Evolutionary conservation across 2,113 vertebrate genomes (phyloP).

Genomic region (Pteronura brasiliensis): DNA sequence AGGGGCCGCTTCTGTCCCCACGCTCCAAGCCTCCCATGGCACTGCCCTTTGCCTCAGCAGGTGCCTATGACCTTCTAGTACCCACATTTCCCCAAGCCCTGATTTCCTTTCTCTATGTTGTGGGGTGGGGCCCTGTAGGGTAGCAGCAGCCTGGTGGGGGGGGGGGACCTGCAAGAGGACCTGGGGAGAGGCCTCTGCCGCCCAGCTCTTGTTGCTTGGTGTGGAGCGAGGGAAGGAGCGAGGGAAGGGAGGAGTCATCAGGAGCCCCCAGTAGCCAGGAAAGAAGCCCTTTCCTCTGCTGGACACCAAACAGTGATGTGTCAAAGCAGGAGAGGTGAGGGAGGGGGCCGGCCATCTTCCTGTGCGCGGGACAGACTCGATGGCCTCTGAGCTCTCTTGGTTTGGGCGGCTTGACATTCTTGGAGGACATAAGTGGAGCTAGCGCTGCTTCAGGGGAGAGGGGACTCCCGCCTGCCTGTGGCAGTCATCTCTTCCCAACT

Average conservation of each 20-base stretch:
- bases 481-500: background rate
- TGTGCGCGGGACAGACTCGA: background rate
- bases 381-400: background rate
- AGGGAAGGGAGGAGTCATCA: background rate
- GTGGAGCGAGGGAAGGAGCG: background rate
- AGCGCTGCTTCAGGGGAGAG: background rate
- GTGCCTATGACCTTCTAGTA: background rate
- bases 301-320: no score
- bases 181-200: background rate
- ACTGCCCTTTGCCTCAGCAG: background rate
- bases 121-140: background rate
- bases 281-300: background rate
- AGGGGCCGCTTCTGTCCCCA: background rate
- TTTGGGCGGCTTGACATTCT: background rate
- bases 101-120: background rate
- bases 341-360: background rate
- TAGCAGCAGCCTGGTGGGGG: background rate
- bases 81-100: background rate
- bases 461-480: accelerated
- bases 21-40: accelerated
- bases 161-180: no score
- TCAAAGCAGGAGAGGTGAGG: background rate
- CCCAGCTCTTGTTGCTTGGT: background rate
- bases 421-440: background rate
- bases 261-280: background rate